Conservation (phyloP, 1,140 invertebrate genomes). For the Drosophila ananassae region DNA sequence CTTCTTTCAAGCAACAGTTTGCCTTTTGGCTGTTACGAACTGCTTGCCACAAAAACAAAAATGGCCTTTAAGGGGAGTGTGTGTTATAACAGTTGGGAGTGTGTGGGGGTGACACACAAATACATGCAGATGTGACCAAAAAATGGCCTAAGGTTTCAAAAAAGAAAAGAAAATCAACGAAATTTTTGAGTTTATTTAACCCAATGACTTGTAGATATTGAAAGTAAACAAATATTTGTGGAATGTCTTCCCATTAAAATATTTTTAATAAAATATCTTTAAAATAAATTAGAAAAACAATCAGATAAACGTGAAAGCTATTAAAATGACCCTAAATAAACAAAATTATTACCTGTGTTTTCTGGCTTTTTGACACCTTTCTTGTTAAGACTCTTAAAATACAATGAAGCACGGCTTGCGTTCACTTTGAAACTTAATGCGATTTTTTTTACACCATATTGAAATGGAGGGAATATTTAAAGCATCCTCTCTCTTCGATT, state of each 20-base stretch:
- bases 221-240: constrained; percentile 1
- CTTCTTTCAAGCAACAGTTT: constrained; percentile 37
- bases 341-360: background rate
- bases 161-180: background rate
- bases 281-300: background rate
- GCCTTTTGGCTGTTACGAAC: constrained; percentile 1
- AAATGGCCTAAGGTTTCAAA: background rate
- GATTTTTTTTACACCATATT: background rate
- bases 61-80: background rate
- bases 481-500: constrained; percentile 8
- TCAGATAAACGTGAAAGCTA: background rate
- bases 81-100: constrained; percentile 18
- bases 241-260: background rate
- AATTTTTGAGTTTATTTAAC: background rate
- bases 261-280: background rate
- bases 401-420: background rate
- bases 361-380: background rate
- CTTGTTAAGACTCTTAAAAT: background rate
- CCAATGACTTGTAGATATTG: background rate
- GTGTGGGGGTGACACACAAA: constrained; percentile 12
- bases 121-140: constrained; percentile 8
- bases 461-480: background rate
- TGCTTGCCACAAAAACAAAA: constrained; percentile 2
- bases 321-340: background rate
- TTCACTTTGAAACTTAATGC: constrained; percentile 13